Evolutionary conservation across 2,797 vertebrate species (phyloP).

Genomic region (Enteromius fasciolatus): DNA sequence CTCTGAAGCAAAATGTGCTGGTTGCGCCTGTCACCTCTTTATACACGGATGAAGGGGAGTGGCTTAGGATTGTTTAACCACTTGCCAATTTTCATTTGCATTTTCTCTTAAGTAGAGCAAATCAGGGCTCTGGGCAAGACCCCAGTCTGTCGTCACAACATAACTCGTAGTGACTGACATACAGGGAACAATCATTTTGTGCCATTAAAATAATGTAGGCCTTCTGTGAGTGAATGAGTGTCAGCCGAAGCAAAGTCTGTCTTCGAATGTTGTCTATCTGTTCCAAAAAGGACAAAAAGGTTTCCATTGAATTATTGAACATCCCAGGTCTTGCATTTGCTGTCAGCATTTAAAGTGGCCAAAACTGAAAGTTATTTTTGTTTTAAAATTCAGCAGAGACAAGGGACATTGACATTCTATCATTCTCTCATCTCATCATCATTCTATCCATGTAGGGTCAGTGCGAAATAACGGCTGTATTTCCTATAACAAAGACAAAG

Average conservation of each 20-base stretch:
- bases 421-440: slow-evolving; percentile 21
- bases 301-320: slow-evolving; percentile 76
- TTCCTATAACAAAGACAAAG: slow-evolving; percentile 7
- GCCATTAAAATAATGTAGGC: slow-evolving; percentile 12
- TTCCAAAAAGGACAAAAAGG: slow-evolving; percentile 64
- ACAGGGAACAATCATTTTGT: not conserved
- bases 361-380: slow-evolving; percentile 42
- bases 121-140: too few relatives aligned
- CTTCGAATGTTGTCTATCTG: slow-evolving; percentile 34
- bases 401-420: slow-evolving; percentile 15
- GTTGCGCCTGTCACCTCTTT: too few relatives aligned
- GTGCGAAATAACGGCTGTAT: not conserved
- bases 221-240: slow-evolving; percentile 20
- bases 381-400: slow-evolving; percentile 9
- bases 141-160: too few relatives aligned
- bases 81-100: too few relatives aligned
- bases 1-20: too few relatives aligned
- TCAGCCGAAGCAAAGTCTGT: not conserved
- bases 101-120: too few relatives aligned
- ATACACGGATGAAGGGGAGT: too few relatives aligned
- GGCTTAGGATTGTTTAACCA: too few relatives aligned
- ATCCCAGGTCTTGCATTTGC: slow-evolving; percentile 55
- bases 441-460: slow-evolving; percentile 1
- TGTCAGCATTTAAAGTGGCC: slow-evolving; percentile 60
- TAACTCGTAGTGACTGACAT: too few relatives aligned